A percentile compares a stretch with the other conserved stretches of the same genome.
Conservation (phyloP, 1,140 invertebrate species). For the Ruditapes philippinarum region DNA sequence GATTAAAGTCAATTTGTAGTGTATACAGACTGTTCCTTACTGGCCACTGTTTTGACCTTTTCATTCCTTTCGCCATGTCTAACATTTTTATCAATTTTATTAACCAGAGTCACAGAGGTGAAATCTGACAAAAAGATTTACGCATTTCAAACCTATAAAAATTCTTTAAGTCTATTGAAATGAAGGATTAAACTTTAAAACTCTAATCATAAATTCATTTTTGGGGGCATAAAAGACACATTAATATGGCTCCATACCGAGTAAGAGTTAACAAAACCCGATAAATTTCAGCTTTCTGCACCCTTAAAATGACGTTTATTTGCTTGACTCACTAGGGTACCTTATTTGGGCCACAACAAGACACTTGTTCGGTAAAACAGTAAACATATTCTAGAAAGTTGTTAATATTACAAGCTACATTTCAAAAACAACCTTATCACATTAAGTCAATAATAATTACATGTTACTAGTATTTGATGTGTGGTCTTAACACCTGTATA, state of each 20-base stretch:
- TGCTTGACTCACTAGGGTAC: conserved; percentile 4
- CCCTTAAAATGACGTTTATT: conserved; percentile 39
- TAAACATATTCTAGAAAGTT: neutral
- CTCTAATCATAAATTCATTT: conserved; percentile 65
- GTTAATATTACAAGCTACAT: neutral
- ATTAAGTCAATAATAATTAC: neutral
- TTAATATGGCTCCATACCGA: conserved; percentile 41
- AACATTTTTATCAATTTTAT: conserved; percentile 50
- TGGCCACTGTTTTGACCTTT: conserved; percentile 25
- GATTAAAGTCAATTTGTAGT: conserved; percentile 13
- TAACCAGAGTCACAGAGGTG: conserved; percentile 37
- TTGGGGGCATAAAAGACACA: conserved; percentile 38
- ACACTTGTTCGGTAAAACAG: conserved; percentile 42
- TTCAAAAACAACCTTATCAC: conserved; percentile 10
- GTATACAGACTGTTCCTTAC: neutral
- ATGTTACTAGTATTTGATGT: neutral
- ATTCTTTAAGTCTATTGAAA: conserved; percentile 59
- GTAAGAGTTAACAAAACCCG: conserved; percentile 46
- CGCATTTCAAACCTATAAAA: conserved; percentile 56
- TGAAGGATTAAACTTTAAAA: conserved; percentile 35
- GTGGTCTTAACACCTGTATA: neutral
- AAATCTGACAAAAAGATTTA: conserved; percentile 64
- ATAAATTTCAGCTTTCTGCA: conserved; percentile 53
- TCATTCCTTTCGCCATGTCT: neutral
- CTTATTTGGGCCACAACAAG: conserved; percentile 23